Base-by-base conservation (phyloP, 2,888 invertebrate genomes). In the Steinernema hermaphroditum region DNA sequence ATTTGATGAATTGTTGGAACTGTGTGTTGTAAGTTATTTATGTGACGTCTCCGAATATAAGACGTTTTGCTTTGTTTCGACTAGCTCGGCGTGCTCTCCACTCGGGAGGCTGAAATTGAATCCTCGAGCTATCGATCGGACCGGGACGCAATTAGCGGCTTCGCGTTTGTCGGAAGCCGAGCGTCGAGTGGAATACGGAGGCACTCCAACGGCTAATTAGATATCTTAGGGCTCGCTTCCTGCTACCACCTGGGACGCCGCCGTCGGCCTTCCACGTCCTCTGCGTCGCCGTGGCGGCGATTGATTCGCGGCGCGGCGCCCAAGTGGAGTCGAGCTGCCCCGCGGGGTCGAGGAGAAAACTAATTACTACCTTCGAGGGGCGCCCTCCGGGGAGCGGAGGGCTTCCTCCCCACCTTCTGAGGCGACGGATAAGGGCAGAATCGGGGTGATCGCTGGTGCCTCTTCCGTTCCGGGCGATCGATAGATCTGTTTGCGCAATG, bases 11-110 rank as follows among this genome's bases (percentile, higher is more conserved):
- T 34, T 62, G 62, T 29, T 62, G 62, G 62, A 24, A 16, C 37
- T 37, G 37, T 62, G 62, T 62, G 62, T 62, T 62, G 62, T 62
- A 62, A 62, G 62, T 62, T 62, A 62, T 62, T 62, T 62, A 62
- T 32, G 16, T 62, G 54, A 32, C 62, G 62, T 62, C 62, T 62
- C 16, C 32, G 27, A 62, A 62, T 62, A 62, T 32, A 62, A 62
- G 62, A 62, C 62, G 62, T 62, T 62, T 22, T 62, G 62, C 62
- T 62, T 62, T 62, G 32, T 62, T 62, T 62, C 32, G 54, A 8
- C 4, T 4, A 19, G 16, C 1, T 32, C 14, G 32, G 54, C 54
- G 54, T 54, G 22, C 4, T 54, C 54, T 19, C 27, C n/a, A n/a
- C n/a, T n/a, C n/a, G 2, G 54, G 27, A 22, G 54, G 19, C 4